Conservation (phyloP, 2,888 invertebrate genomes). For the Pandemis cinnamomeana region DNA sequence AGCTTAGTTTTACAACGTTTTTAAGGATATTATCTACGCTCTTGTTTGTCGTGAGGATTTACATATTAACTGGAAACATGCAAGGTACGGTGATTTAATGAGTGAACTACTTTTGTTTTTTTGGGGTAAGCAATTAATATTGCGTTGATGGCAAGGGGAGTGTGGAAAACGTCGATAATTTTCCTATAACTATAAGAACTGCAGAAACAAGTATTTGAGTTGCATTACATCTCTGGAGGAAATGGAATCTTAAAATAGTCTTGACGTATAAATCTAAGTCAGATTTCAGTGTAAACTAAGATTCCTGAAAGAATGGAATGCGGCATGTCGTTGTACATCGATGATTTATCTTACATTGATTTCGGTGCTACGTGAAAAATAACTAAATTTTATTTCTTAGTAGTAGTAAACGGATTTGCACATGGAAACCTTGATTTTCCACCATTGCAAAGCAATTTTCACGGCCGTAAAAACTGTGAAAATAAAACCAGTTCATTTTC, state of each 20-base stretch:
- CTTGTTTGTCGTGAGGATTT: background rate
- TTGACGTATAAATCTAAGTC: background rate
- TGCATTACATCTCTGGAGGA: background rate
- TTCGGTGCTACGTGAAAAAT: background rate
- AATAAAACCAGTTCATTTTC: background rate
- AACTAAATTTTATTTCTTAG: background rate
- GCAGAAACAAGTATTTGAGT: background rate
- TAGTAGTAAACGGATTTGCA: background rate
- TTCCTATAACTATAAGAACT: background rate
- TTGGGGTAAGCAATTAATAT: too few relatives aligned
- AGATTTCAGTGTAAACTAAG: background rate
- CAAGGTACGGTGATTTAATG: background rate
- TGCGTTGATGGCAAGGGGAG: background rate
- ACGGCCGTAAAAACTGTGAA: background rate
- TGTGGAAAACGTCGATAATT: background rate
- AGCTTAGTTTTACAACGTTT: slow-evolving; percentile 9
- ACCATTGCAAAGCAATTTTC: background rate
- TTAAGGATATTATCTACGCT: slow-evolving; percentile 2
- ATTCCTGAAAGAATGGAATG: background rate
- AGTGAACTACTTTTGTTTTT: too few relatives aligned
- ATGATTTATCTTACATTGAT: background rate
- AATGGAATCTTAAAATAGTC: background rate
- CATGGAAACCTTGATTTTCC: background rate
- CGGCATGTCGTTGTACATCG: background rate
- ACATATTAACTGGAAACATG: background rate